Percentiles rank a stretch among this genome's conserved stretches.
Conservation (phyloP, 2,888 invertebrate genomes). For the Drosophila nr. perissopoda region DNA sequence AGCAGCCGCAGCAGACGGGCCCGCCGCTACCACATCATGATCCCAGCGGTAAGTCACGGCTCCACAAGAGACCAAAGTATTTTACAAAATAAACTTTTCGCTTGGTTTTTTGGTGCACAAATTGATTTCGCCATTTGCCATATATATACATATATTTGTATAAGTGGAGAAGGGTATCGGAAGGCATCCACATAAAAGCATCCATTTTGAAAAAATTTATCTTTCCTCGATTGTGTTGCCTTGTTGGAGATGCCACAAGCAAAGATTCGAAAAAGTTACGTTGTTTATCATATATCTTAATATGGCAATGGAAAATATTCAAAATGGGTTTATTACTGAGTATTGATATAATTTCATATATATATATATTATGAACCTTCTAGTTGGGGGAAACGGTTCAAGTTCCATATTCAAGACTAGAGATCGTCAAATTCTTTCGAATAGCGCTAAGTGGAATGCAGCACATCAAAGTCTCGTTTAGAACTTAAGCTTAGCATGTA, state of each 20-base stretch:
- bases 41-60: constrained; percentile 77
- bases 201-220: background rate
- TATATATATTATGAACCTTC: too few relatives aligned
- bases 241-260: background rate
- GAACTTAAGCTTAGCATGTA: too few relatives aligned
- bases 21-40: constrained; percentile 70
- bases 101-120: constrained; percentile 24
- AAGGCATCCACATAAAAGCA: background rate
- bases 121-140: constrained; percentile 33
- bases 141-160: background rate
- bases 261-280: background rate
- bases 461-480: background rate
- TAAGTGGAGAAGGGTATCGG: background rate
- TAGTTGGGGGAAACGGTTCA: too few relatives aligned
- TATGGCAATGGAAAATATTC: background rate
- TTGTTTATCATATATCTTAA: too few relatives aligned
- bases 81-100: constrained; percentile 43
- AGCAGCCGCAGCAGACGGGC: constrained; percentile 42
- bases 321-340: background rate
- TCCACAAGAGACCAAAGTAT: constrained; percentile 21
- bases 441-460: accelerated
- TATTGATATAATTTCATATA: background rate
- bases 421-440: too few relatives aligned
- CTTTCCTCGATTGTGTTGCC: background rate
- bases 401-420: background rate